These are phyloP conservation scores for Melanotaenia parkinsoni DNA, from an alignment of 2,797 vertebrate genomes.

Conservation along the genomic window DNA sequence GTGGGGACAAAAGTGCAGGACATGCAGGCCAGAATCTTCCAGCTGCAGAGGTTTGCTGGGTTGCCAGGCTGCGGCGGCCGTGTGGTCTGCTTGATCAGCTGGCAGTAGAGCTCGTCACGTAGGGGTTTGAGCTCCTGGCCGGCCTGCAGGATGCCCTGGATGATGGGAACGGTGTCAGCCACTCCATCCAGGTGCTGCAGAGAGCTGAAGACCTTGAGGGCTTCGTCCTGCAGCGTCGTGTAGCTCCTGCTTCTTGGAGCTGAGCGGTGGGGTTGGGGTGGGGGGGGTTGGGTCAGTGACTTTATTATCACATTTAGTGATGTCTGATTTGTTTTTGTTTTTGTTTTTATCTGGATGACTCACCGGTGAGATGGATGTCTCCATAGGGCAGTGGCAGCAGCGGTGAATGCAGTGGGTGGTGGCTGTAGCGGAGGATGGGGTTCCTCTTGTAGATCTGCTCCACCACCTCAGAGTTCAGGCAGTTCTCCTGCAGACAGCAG, in stretches of 20 bases:
- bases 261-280: constrained; percentile 39
- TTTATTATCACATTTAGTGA: too few relatives aligned
- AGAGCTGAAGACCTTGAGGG: constrained; percentile 93
- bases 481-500: constrained; percentile 89
- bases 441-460: constrained; percentile 98
- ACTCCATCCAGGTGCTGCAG: constrained; percentile 93
- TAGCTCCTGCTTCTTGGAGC: constrained; percentile 89
- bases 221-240: constrained; percentile 93
- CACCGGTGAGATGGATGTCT: constrained; percentile 90
- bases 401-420: constrained; percentile 92
- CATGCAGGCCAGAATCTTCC: constrained; percentile 94
- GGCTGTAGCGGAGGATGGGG: constrained; percentile 95
- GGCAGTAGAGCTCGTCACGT: constrained; percentile 95
- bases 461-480: constrained; percentile 92
- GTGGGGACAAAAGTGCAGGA: constrained; percentile 92
- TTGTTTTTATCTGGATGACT: constrained; percentile 18
- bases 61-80: constrained; percentile 86
- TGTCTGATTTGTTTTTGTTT: too few relatives aligned
- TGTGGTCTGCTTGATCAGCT: constrained; percentile 96
- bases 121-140: constrained; percentile 92
- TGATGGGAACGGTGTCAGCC: constrained; percentile 89
- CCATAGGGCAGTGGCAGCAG: constrained; percentile 95
- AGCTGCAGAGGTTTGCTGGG: constrained; percentile 87
- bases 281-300: background rate
- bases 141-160: constrained; percentile 92